Evolutionary conservation across 2,888 invertebrate species (phyloP), one percentile per base, ranked within the genome.

Genomic region (Tipula helvola): DNA sequence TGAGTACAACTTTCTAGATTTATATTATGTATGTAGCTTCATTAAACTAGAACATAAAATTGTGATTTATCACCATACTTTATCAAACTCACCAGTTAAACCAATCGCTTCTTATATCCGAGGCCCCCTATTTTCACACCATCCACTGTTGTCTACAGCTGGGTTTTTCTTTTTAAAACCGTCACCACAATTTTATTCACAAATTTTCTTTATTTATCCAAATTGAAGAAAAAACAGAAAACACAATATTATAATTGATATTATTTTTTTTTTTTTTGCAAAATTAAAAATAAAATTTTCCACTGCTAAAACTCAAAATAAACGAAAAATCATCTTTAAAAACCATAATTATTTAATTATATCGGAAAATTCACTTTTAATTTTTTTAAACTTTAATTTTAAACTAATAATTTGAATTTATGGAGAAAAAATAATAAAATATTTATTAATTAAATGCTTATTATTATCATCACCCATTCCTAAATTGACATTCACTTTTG

Each of bases 121-220:
- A 89, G 89, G 89, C 89, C 88, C 87, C 88, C 88, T 88, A 88
- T 87, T 88, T 89, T 89, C 88, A 89, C 89, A 89, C 89, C 89
- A 89, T 89, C 87, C 88, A 88, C 88, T 87, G 87, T 87, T 83
- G 87, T 86, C 87, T 87, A 87, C 87, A 87, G 42, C 85, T 87
- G 87, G 85, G 44, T 41, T 86, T 86, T 71, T 87, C 42, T 71
- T 28, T 86, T 85, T 71, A 87, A 87, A 87, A 86, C 85, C 87
- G 87, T 87, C 88, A 88, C 88, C 87, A 84, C 84, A 84, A 84
- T 84, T 84, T 39, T 84, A 84, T 39, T 41, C 84, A 84, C 36
- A 39, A 39, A 84, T 84, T 84, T 84, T 84, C 84, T 41, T 84
- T 39, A 39, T 84, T 84, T 84, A 71, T 71, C 28, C 71, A 71